These are phyloP conservation scores for Scytalopus superciliaris DNA, from an alignment of 2,113 vertebrate species.

Conservation along the genomic window DNA sequence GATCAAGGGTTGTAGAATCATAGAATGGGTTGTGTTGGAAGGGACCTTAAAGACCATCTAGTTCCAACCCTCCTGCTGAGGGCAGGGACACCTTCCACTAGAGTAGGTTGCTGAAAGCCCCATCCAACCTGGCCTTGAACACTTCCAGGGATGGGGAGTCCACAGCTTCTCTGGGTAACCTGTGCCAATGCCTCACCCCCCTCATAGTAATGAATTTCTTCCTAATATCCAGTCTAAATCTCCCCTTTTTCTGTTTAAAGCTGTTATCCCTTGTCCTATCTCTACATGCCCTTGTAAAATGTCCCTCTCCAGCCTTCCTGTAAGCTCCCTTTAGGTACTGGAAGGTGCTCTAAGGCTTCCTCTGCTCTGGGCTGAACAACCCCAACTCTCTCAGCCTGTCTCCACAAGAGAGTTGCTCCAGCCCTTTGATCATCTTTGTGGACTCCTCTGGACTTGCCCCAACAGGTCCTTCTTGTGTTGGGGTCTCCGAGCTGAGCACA, in stretches of 20 bases:
- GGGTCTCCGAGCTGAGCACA: not conserved
- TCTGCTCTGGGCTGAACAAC: not conserved
- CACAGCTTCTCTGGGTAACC: not conserved
- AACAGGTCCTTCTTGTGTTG: not conserved
- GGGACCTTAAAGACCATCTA: not conserved
- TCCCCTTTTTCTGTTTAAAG: not conserved
- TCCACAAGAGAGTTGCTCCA: not conserved
- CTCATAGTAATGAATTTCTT: not conserved
- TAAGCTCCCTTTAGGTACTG: not conserved
- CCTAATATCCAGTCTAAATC: not conserved
- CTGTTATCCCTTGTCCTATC: not conserved
- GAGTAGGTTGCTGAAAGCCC: not conserved
- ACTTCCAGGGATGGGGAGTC: not conserved
- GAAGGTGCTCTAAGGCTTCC: not conserved
- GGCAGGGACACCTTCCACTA: not conserved
- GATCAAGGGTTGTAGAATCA: not conserved
- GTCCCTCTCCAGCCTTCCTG: not conserved
- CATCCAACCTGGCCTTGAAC: not conserved
- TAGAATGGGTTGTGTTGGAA: not conserved
- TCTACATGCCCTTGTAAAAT: not conserved
- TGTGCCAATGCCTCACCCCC: not conserved
- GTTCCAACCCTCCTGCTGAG: not conserved
- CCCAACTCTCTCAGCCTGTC: not conserved
- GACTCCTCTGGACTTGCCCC: not conserved
- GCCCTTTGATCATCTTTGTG: not conserved